These are phyloP conservation scores for Polyodon spathula DNA, from an alignment of 2,113 vertebrate species.

Conservation along the genomic window DNA sequence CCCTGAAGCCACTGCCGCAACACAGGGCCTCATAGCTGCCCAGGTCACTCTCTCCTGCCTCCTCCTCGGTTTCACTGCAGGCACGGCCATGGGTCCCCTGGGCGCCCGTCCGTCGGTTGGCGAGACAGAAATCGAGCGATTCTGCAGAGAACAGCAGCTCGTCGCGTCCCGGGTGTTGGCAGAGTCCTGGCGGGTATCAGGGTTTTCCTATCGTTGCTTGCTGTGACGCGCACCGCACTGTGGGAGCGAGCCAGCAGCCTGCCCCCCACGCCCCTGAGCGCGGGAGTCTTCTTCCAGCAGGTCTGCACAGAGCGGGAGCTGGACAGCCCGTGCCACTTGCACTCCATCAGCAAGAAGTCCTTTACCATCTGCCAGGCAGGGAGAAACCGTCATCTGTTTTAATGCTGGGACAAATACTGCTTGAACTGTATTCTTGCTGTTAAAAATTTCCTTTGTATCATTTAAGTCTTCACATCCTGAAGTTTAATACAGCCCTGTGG, in stretches of 20 bases:
- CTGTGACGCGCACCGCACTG: conserved; percentile 15
- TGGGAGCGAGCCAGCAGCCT: conserved; percentile 14
- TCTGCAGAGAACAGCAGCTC: conserved; percentile 17
- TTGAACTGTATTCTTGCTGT: too few species aligned
- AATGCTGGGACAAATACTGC: too few species aligned
- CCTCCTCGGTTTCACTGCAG: too few species aligned
- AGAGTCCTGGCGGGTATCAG: conserved; percentile 13
- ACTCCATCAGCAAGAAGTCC: conserved; percentile 10
- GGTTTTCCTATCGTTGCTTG: conserved; percentile 10
- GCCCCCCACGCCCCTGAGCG: conserved; percentile 11
- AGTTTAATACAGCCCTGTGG: too few species aligned
- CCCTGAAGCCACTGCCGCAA: too few species aligned
- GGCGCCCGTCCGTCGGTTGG: too few species aligned
- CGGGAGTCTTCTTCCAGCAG: conserved; percentile 17
- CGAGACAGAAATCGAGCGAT: conserved; percentile 15
- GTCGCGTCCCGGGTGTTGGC: conserved; percentile 7
- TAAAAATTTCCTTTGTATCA: too few species aligned
- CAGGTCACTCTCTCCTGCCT: too few species aligned
- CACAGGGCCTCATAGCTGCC: too few species aligned
- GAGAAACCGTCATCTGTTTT: too few species aligned
- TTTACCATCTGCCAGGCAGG: conserved; percentile 6
- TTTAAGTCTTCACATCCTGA: too few species aligned
- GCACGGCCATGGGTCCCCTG: too few species aligned
- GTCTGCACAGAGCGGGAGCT: conserved; percentile 12
- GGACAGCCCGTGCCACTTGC: conserved; percentile 12